Conservation (phyloP, 2,797 vertebrate species). For the Melanotaenia pygmaea region DNA sequence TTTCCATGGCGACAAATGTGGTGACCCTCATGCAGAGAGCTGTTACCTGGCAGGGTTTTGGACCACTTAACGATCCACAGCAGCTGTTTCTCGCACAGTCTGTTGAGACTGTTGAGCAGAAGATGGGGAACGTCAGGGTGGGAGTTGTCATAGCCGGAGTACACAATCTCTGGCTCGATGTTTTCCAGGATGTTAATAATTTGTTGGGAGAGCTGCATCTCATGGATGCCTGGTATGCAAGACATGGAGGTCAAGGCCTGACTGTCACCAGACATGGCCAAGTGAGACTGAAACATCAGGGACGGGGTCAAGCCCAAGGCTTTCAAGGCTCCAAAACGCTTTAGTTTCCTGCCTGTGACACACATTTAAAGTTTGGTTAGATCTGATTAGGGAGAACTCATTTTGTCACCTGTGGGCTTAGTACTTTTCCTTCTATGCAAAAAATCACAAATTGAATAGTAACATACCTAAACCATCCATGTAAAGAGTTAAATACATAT, state of each 20-base stretch:
- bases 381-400: slow-evolving; percentile 11
- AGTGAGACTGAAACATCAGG: slow-evolving; percentile 79
- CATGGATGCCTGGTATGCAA: slow-evolving; percentile 85
- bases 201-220: slow-evolving; percentile 88
- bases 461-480: background rate
- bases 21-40: slow-evolving; percentile 41
- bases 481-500: background rate
- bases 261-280: slow-evolving; percentile 69
- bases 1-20: slow-evolving; percentile 47
- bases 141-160: slow-evolving; percentile 89
- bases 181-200: slow-evolving; percentile 90
- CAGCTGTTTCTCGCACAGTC: slow-evolving; percentile 94
- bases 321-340: slow-evolving; percentile 92
- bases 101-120: slow-evolving; percentile 93
- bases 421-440: background rate
- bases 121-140: slow-evolving; percentile 88
- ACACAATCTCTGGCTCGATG: slow-evolving; percentile 93
- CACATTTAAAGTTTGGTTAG: slow-evolving; percentile 38
- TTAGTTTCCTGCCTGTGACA: slow-evolving; percentile 92
- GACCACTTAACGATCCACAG: slow-evolving; percentile 98
- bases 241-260: slow-evolving; percentile 84
- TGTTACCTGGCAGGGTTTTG: slow-evolving; percentile 95
- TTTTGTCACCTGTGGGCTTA: background rate
- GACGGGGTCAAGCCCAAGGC: slow-evolving; percentile 85
- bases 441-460: background rate